Evolutionary conservation across 2,113 vertebrate genomes (phyloP).

Genomic region (Promerops cafer): DNA sequence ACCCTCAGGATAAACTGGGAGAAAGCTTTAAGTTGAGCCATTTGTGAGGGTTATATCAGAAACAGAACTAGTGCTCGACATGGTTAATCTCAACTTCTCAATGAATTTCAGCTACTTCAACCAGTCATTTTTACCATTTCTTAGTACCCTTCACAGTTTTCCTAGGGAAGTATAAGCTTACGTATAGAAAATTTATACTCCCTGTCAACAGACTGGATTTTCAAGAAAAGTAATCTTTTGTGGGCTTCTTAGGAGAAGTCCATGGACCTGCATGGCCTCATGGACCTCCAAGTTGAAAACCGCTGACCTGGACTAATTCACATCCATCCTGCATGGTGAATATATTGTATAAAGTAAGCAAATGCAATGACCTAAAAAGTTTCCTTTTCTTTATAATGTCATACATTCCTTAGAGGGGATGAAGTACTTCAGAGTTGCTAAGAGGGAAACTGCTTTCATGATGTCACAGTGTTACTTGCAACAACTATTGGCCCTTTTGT

Average conservation of each 20-base stretch:
- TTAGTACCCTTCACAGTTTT: neutral
- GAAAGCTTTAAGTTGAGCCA: neutral
- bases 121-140: neutral
- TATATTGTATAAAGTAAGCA: constrained; percentile 10
- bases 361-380: constrained; percentile 21
- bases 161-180: neutral
- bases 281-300: constrained; percentile 14
- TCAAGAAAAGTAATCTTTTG: neutral
- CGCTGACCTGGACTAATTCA: constrained; percentile 33
- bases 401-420: neutral
- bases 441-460: neutral
- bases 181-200: neutral
- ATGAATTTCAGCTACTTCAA: neutral
- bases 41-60: neutral
- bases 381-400: neutral
- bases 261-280: neutral
- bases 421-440: constrained; percentile 18
- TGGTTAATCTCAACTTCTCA: neutral
- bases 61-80: neutral
- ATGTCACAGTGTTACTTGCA: neutral
- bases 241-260: neutral
- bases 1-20: neutral
- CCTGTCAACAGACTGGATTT: neutral
- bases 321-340: constrained; percentile 29
- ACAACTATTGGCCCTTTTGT: neutral